Evolutionary conservation across 2,113 vertebrate species (phyloP), one percentile per base, ranked within the genome.

Genomic region (Bucco capensis): DNA sequence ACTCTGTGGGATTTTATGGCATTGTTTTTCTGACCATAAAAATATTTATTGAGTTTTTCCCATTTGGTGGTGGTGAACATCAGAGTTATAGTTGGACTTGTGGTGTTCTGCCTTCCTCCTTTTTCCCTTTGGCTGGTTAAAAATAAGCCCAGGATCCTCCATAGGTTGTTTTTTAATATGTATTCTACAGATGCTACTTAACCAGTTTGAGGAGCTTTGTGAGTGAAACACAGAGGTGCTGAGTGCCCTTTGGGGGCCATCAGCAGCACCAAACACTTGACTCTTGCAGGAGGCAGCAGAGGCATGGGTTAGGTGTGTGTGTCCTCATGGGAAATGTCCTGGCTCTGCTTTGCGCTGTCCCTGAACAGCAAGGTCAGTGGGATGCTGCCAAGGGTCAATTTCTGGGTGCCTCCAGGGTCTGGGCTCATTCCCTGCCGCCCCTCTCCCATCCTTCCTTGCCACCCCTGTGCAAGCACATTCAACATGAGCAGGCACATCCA

Each of bases 301-400:
- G 27, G 4, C 3, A 0, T 12, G 54, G 30, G 12, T 14, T 31
- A 35, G 67, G 58, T 12, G 17, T 25, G 40, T 12, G 10, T 57
- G 38, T 10, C 28, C 30, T 33, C 25, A 1, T 9, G 71, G 47
- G 61, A 49, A 9, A 0, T 0, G 1, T 72, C 64, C 54, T 31
- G 31, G 42, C 19, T 22, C 38, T 27, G 38, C 54, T 76, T 53
- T 23, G 38, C 5, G 0, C 24, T 0, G 0, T 25, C n/a, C 25
- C 38, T 8, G 14, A 38, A 66, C 46, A 8, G 31, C 2, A 9
- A 46, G 46, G 38, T 58, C 60, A 8, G 25, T 0, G 7, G 9
- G 30, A 9, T 14, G 25, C n/a, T 49, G 50, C 64, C 40, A 62
- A n/a, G 9, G 33, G 31, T 24, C 51, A 8, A 0, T 19, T 57